A percentile compares a stretch with the other conserved stretches of the same genome.
These are phyloP conservation scores for Oxygymnocypris stewartii DNA, from an alignment of 2,113 vertebrate species.

Conservation along the genomic window DNA sequence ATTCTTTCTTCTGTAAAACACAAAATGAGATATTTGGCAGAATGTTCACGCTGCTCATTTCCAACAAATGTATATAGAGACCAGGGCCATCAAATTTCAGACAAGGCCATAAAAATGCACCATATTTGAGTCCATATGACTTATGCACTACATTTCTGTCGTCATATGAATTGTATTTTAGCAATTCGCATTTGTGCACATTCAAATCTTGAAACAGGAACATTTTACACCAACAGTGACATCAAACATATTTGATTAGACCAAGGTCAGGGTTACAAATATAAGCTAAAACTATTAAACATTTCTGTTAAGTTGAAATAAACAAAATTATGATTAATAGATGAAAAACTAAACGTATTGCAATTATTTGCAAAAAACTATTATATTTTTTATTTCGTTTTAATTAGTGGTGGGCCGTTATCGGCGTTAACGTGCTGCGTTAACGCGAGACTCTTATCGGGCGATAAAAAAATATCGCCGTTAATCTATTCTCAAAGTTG, in stretches of 20 bases:
- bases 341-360: too few species aligned
- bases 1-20: not conserved
- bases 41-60: not conserved
- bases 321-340: too few species aligned
- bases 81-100: not conserved
- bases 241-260: not conserved
- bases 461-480: too few species aligned
- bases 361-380: too few species aligned
- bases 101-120: not conserved
- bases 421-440: too few species aligned
- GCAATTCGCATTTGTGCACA: not conserved
- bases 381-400: too few species aligned
- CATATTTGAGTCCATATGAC: not conserved
- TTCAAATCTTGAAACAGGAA: not conserved
- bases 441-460: too few species aligned
- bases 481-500: too few species aligned
- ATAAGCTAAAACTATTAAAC: too few species aligned
- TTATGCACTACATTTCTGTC: not conserved
- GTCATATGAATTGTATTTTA: not conserved
- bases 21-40: not conserved
- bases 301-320: too few species aligned
- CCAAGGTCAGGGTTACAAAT: too few species aligned
- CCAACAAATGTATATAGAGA: not conserved
- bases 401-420: too few species aligned
- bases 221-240: not conserved